Evolutionary conservation across 2,888 invertebrate species (phyloP), one percentile per base, ranked within the genome.

Genomic region (Malacosoma neustria): DNA sequence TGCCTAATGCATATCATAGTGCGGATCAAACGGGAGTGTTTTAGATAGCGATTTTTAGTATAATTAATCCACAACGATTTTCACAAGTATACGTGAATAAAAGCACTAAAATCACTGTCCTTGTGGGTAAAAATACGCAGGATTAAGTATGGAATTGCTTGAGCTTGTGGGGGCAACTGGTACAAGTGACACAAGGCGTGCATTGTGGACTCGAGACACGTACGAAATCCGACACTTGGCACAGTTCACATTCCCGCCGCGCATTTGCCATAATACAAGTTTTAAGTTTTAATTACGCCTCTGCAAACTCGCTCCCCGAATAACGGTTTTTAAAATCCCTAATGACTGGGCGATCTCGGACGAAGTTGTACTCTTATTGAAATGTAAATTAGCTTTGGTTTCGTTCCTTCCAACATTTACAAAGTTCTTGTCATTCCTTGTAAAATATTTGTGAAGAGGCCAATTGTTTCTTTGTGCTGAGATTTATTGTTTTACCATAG

Each of bases 251-350:
- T 68, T 61, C 68, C 61, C 62, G 56, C 54, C 61, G 57, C 61
- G 61, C 61, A 61, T 55, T 56, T 42, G 51, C 68, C 61, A 61
- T 76, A 72, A 75, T 72, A 72, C 61, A 72, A 77, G 65, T 73
- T 80, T 73, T 71, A 72, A 81, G 72, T 79, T 82, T 84, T 84
- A 82, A 82, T 84, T 81, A 80, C 77, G 61, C 57, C 51, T 63
- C 59, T 57, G 58, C 55, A 68, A 68, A 66, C 62, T 68, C 65
- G 58, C 54, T 41, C 43, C 35, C 42, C 42, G 53, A 46, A 45
- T 54, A 55, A 60, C 32, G 42, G 46, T 38, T 48, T 52, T 49
- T 47, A 50, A 57, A 59, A 57, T 47, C 43, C 45, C 45, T 50
- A 57, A 61, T 59, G 52, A 58, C 53, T 43, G 40, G 38, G 40